A percentile compares a stretch with the other conserved stretches of the same genome.
These are phyloP conservation scores for Pseudomugil tenellus DNA, from an alignment of 2,797 vertebrate species.

Conservation along the genomic window DNA sequence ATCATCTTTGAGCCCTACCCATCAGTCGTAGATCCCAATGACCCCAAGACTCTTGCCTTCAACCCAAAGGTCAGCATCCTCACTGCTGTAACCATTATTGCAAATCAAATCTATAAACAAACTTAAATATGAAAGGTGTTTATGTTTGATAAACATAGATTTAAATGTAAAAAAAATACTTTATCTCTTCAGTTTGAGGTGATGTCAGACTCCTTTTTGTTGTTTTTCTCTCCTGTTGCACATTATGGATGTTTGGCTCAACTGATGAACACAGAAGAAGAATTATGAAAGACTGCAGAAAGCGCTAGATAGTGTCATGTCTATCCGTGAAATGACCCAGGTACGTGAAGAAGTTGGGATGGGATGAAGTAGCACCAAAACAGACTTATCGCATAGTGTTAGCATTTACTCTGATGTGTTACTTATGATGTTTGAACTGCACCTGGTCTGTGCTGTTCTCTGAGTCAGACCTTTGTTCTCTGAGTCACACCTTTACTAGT, in stretches of 20 bases:
- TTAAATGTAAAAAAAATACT: background rate
- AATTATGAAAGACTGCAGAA: constrained; percentile 99
- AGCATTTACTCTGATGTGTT: background rate
- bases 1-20: constrained; percentile 99
- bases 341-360: constrained; percentile 73
- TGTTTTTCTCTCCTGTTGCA: constrained; percentile 59
- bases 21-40: constrained; percentile 97
- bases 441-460: background rate
- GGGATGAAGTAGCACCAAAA: background rate
- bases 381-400: background rate
- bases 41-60: constrained; percentile 98
- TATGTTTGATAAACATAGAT: background rate
- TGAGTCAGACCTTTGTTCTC: too few relatives aligned
- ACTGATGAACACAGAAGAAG: constrained; percentile 91
- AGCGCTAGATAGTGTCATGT: constrained; percentile 99
- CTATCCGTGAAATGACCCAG: constrained; percentile 99
- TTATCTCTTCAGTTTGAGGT: constrained; percentile 17
- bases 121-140: background rate
- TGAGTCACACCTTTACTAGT: constrained; percentile 5
- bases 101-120: background rate
- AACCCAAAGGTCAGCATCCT: constrained; percentile 92
- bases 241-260: constrained; percentile 66
- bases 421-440: background rate
- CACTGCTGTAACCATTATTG: background rate
- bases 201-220: constrained; percentile 66